Base-by-base conservation (phyloP, 1,140 invertebrate species). In the Metaphire vulgaris region DNA sequence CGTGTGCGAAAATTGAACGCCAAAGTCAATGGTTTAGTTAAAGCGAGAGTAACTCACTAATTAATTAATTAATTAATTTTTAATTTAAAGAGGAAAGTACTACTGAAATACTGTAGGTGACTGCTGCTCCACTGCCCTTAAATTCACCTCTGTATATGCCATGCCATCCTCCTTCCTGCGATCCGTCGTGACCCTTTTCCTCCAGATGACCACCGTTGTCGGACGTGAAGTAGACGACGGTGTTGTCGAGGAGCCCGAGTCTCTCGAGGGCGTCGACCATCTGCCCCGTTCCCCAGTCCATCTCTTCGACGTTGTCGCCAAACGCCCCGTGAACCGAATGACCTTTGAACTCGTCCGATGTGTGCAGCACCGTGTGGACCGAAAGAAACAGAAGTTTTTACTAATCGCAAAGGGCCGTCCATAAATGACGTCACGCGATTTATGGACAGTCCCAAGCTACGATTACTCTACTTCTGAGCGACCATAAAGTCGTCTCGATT, bases 201-300 rank as follows among this genome's bases (percentile, higher is more conserved):
- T 86, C 85, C 26, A 87, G 69, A 78, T 86, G 84, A 15, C 79
- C 86, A 1, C 88, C 88, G 80, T 88, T 88, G 79, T 89, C 88
- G 34, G 84, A 86, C 0, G 83, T 84, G 70, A 87, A 86, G 74
- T 86, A 83, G 0, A 87, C 84, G 74, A 87, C 81, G 12, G 86
- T 87, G 69, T 86, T 81, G 26, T 85, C 81, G 12, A 68, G 72
- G 15, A 86, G 76, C 1, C 71, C 72, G 12, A 78, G 69, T 28
- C 74, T 56, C 0, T 72, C 74, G 26, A 86, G 66, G 12, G 80
- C 78, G 14, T 83, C 68, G 31, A 86, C 29, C 30, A 86, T 85
- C 28, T 74, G 65, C 1, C 84, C 85, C 64, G 87, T 82, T 14
- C 80, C 80, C 73, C 82, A 79, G 74, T 86, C 85, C 30, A 87